A percentile compares a stretch with the other conserved stretches of the same genome.
Evolutionary conservation across 2,797 vertebrate species (phyloP).

Genomic region (Mormyrus proboscirostris): DNA sequence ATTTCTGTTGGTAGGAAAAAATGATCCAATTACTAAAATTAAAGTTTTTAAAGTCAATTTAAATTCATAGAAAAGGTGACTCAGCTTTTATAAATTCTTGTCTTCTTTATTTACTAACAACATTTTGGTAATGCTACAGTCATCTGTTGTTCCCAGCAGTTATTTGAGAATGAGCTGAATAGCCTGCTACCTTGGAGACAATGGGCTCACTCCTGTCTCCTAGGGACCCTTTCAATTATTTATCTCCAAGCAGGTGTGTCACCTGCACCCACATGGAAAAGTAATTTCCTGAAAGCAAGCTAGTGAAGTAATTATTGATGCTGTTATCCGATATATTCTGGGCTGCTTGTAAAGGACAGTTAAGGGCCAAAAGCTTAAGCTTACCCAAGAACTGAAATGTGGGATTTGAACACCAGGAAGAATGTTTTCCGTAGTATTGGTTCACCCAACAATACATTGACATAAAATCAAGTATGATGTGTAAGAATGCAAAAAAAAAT

Average conservation of each 20-base stretch:
- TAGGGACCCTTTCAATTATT: conserved; percentile 41
- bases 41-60: not conserved
- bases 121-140: conserved; percentile 5
- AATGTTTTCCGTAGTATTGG: not conserved
- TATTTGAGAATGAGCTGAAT: conserved; percentile 25
- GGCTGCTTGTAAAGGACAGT: not conserved
- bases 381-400: not conserved
- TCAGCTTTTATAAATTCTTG: not conserved
- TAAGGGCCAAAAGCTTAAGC: not conserved
- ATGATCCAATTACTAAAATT: not conserved
- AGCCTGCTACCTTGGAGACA: conserved; percentile 33
- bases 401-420: not conserved
- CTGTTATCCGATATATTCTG: conserved; percentile 32
- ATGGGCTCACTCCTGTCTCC: conserved; percentile 32
- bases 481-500: not conserved
- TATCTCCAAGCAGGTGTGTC: conserved; percentile 45
- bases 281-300: conserved; percentile 43
- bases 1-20: not conserved
- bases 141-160: conserved; percentile 17
- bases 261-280: conserved; percentile 37
- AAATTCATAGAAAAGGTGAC: not conserved
- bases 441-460: not conserved
- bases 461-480: not conserved
- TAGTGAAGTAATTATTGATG: conserved; percentile 44
- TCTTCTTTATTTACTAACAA: conserved; percentile 3